These are phyloP conservation scores for Dendroctonus ponderosae DNA, from an alignment of 1,140 invertebrate genomes.

Conservation along the genomic window DNA sequence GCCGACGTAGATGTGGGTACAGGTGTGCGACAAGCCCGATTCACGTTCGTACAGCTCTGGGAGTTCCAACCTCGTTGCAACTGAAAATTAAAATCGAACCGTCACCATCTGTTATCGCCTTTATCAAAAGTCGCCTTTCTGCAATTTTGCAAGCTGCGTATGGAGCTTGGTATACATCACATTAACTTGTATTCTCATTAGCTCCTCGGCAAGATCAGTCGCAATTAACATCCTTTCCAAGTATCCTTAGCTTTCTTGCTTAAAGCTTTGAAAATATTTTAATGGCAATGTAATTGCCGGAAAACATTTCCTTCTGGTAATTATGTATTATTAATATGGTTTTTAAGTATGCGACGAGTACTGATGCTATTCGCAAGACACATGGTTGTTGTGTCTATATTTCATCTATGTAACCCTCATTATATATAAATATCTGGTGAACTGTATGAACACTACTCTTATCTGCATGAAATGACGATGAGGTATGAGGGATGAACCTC, in stretches of 20 bases:
- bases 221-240: not conserved
- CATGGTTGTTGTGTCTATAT: too few species aligned
- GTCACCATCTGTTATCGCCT: conserved; percentile 39
- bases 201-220: not conserved
- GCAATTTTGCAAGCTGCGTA: not conserved
- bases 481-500: too few species aligned
- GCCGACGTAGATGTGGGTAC: conserved; percentile 49
- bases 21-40: conserved; percentile 47
- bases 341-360: too few species aligned
- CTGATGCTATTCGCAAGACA: too few species aligned
- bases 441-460: too few species aligned
- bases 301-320: too few species aligned
- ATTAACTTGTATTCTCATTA: conserved; percentile 40
- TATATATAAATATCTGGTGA: too few species aligned
- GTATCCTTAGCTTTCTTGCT: not conserved
- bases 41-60: conserved; percentile 50
- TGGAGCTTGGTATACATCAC: not conserved
- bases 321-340: too few species aligned
- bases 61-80: conserved; percentile 53
- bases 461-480: too few species aligned
- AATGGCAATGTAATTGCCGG: not conserved
- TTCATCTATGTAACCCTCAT: too few species aligned
- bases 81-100: conserved; percentile 48
- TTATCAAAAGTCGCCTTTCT: conserved; percentile 6
- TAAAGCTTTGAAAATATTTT: too few species aligned